A percentile compares a stretch with the other conserved stretches of the same genome.
Evolutionary conservation across 2,888 invertebrate genomes (phyloP).

Genomic region (Macrosoma leucophasiata): DNA sequence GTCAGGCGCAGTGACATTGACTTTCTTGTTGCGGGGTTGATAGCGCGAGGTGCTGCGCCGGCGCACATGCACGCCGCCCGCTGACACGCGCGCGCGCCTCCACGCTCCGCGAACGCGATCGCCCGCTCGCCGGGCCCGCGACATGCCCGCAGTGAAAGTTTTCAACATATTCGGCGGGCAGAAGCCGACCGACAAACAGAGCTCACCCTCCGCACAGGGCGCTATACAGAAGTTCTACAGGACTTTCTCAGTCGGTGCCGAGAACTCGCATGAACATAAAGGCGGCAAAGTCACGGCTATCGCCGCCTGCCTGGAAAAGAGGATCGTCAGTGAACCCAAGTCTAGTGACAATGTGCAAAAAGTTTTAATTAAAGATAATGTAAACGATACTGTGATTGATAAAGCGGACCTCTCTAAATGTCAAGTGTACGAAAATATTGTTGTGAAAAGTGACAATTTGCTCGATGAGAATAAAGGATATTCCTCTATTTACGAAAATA

Average conservation of each 20-base stretch:
- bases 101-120: constrained; percentile 58
- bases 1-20: constrained; percentile 61
- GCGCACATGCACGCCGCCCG: constrained; percentile 64
- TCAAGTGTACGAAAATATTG: constrained; percentile 69
- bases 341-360: constrained; percentile 61
- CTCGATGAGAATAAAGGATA: constrained; percentile 64
- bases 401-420: constrained; percentile 42
- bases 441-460: constrained; percentile 45
- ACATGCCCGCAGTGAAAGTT: constrained; percentile 75
- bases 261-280: constrained; percentile 54
- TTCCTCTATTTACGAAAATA: constrained; percentile 67
- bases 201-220: constrained; percentile 45
- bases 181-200: constrained; percentile 68
- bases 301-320: constrained; percentile 64
- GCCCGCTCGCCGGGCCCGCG: constrained; percentile 64
- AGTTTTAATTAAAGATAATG: constrained; percentile 43
- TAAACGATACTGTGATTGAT: constrained; percentile 45
- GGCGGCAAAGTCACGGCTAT: constrained; percentile 67
- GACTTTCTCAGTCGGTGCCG: constrained; percentile 66
- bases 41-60: constrained; percentile 37
- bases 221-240: constrained; percentile 71
- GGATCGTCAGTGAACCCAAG: constrained; percentile 58
- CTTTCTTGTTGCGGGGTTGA: constrained; percentile 61
- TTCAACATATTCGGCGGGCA: constrained; percentile 73
- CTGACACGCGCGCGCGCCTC: constrained; percentile 69